Evolutionary conservation across 2,113 vertebrate genomes (phyloP), one percentile per base, ranked within the genome.

Genomic region (Oncorhynchus mykiss): DNA sequence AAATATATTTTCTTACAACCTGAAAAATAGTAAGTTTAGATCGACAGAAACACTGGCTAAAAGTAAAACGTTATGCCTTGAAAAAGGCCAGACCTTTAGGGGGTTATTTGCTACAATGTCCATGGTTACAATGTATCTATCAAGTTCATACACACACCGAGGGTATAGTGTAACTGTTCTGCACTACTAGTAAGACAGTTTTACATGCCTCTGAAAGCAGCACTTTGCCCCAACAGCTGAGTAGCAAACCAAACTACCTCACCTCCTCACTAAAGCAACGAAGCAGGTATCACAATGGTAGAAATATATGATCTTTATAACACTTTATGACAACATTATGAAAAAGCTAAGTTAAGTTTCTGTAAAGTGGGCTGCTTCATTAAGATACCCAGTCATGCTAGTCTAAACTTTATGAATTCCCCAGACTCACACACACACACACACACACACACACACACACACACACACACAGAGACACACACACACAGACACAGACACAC

Each of bases 1-100:
- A 51, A 13, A 54, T 54, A 45, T 45, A 45, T 45, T 45, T 45
- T 45, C 74, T 70, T 74, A 51, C 70, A 49, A 72, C 67, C 62
- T 75, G 75, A 59, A 74, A 71, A 62, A 9, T 62, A 45, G 39
- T 45, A 45, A 1, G 39, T 45, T 45, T 45, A 45, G 39, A 45
- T 45, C 0, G 39, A 45, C 39, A 45, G 9, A 45, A 45, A 45
- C 39, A 45, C 3, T 12, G 39, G 11, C 39, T 45, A 45, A 45
- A 45, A 45, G 39, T 39, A 39, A 9, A 45, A 45, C 0, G 39
- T 11, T 11, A 45, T 62, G n/a, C 59, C 22, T 6, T 8, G 6
- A 22, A 62, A 62, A 62, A 3, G 59, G 2, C n/a, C 7, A 22
- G 18, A 62, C 7, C 59, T 62, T 24, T 62, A 62, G 59, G n/a